phyloP scores from a whole-genome alignment of 2,888 invertebrate genomes.

The Ornithoptera alexandrae region DNA sequence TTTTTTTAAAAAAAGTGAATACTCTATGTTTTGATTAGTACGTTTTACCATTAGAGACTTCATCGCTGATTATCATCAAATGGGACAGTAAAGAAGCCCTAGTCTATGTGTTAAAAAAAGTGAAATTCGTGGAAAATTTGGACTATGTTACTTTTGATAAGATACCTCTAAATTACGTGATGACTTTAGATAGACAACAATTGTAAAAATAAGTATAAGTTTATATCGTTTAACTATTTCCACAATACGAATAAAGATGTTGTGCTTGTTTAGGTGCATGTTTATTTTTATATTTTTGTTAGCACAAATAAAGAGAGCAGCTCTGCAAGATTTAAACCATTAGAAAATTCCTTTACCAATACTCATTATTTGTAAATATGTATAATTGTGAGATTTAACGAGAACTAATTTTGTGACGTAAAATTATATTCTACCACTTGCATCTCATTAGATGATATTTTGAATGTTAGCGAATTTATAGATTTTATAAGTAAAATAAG shows the following conservation, averaged over 20 bases:
- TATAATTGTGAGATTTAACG: constrained; percentile 51
- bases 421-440: constrained; percentile 75
- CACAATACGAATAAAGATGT: neutral
- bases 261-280: neutral
- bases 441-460: constrained; percentile 79
- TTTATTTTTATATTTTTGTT: neutral
- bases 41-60: no score
- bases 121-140: neutral
- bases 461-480: constrained; percentile 79
- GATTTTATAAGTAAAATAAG: constrained; percentile 63
- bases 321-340: neutral
- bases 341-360: constrained; percentile 53
- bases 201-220: neutral
- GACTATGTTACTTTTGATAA: neutral
- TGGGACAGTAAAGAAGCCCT: no score
- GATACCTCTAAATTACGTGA: neutral
- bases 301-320: neutral
- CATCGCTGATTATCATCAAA: no score
- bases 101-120: no score
- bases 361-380: constrained; percentile 76
- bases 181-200: neutral
- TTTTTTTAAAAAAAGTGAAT: no score
- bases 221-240: neutral
- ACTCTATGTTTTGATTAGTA: no score
- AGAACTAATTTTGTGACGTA: constrained; percentile 63